Evolutionary conservation across 2,797 vertebrate species (phyloP), one percentile per base, ranked within the genome.

Genomic region (Cynopterus sphinx): DNA sequence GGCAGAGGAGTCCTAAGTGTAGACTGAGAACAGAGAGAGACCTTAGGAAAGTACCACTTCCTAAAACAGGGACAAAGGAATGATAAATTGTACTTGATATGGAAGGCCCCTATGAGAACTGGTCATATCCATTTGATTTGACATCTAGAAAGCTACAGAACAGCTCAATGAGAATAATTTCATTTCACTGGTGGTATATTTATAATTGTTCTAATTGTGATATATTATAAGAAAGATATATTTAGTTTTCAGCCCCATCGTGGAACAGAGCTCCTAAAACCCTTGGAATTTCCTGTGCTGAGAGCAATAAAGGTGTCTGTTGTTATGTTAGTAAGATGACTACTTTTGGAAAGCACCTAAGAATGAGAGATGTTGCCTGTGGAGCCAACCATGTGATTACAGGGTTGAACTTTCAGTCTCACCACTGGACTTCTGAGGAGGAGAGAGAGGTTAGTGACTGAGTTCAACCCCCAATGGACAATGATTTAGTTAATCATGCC

Each of bases 211-310:
- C 51, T 59, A 65, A 65, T 24, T 81, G 46, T 73, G 13, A 82
- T 79, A 33, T 81, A 63, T 46, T 57, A 39, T 39, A 71, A 94
- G 46, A 86, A 81, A 43, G 46, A 77, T 24, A 85, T 73, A 84
- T 19, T 84, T 26, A 39, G 28, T 51, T 70, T 74, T 59, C 24
- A 57, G 31, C 36, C 9, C 16, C 19, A 21, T 51, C 26, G 59
- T 57, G 39, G 39, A 26, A n/a, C n/a, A 87, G 67, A 57, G 41
- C 21, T 59, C 31, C 39, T 67, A 67, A 81, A 91, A 74, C 3
- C 28, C 28, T 74, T 49, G 65, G 8, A 65, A 91, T 53, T 77
- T 33, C 79, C 13, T 17, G 17, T 24, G 49, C 17, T 31, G 31
- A 85, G 31, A 68, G 16, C 83, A 75, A 31, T 55, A 31, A 28